Evolutionary conservation across 2,113 vertebrate species (phyloP).

Genomic region (Myotis brandtii): DNA sequence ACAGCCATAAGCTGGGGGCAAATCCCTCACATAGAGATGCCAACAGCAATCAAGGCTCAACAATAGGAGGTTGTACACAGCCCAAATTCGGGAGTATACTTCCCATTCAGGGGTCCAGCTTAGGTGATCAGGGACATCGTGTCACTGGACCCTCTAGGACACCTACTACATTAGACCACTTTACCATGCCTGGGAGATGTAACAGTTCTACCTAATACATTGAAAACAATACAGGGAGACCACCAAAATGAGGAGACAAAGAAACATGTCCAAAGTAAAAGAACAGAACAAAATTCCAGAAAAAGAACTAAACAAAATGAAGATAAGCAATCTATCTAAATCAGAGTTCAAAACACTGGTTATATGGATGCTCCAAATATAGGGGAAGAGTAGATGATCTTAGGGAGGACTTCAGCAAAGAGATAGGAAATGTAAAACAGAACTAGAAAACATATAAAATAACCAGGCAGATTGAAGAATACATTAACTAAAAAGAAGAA

Average conservation of each 20-base stretch:
- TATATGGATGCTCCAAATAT: background rate
- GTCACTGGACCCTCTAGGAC: background rate
- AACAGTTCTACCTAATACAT: background rate
- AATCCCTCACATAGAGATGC: background rate
- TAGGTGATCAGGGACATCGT: background rate
- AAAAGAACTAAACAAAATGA: background rate
- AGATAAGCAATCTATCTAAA: background rate
- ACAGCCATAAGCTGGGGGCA: background rate
- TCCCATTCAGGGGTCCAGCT: background rate
- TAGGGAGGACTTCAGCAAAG: background rate
- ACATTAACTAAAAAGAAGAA: background rate
- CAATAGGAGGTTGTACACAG: background rate
- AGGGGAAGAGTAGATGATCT: background rate
- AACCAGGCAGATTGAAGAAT: background rate
- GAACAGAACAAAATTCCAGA: background rate
- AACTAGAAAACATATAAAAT: background rate
- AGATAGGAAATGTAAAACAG: background rate
- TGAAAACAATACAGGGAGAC: background rate
- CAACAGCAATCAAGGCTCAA: background rate
- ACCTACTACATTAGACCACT: background rate
- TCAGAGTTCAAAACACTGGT: background rate
- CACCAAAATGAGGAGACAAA: background rate
- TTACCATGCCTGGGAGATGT: background rate
- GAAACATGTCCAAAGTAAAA: background rate
- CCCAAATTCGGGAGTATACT: background rate